Evolutionary conservation across 2,888 invertebrate genomes (phyloP), one percentile per base, ranked within the genome.

Genomic region (Lordiphosa fenestrarum): DNA sequence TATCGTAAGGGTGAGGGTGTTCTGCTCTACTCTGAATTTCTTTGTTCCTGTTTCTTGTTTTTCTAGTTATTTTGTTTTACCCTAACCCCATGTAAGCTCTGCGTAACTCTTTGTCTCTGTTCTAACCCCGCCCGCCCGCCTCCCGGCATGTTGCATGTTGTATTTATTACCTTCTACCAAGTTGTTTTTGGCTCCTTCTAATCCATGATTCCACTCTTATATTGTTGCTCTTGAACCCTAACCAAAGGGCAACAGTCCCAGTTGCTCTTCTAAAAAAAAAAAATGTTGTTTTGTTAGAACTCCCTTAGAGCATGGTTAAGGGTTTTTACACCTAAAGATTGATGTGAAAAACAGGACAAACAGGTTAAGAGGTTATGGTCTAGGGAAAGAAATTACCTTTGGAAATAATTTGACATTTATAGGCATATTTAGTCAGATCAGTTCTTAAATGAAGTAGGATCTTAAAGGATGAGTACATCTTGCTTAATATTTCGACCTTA

Each of bases 1-100:
- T 75, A 73, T 77, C 85, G 82, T 84, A 88, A 89, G 87, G 89
- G 89, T 89, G 88, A 89, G 89, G 88, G 87, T 84, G 84, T 44
- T 64, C 60, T 52, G 41, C 63, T 59, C 53, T 50, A 49, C 59
- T 50, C 53, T 53, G 38, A 40, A 50, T 35, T 60, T 50, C 44
- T 42, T 52, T 42, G 36, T 46, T 47, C 19, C 19, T 50, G 33
- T 46, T 52, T 44, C 41, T 12, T 36, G 21, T n/a, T 39, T 15
- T 48, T 44, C 51, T 68, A 59, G 39, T 59, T 62, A 49, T 47
- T 51, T 42, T 30, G 30, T 30, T 30, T 30, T 37, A 54, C 46
- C 48, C 59, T 60, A 65, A 65, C 54, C 53, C 21, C 40, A 52
- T 60, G 9, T 30, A 30, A 30, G 30, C 30, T 60, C 37, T 47